Percentiles rank a stretch among this genome's conserved stretches.
These are phyloP conservation scores for Pseudobourletiella spinata DNA, from an alignment of 1,140 invertebrate species.

Conservation along the genomic window DNA sequence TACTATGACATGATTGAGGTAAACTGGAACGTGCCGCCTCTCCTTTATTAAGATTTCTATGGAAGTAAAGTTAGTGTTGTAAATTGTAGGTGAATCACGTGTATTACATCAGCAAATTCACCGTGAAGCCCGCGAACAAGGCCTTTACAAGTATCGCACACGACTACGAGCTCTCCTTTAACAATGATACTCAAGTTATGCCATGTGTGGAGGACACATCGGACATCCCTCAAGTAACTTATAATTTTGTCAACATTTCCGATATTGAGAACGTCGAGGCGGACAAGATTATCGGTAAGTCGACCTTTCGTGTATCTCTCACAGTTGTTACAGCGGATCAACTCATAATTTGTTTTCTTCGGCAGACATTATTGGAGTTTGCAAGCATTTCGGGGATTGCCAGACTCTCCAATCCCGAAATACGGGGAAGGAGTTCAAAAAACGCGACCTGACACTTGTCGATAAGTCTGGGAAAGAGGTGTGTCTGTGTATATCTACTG, in stretches of 20 bases:
- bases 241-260: conserved; percentile 69
- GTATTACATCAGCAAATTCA: conserved; percentile 45
- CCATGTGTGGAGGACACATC: conserved; percentile 53
- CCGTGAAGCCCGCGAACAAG: conserved; percentile 85
- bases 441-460: conserved; percentile 78
- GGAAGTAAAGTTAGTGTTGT: conserved; percentile 8
- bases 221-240: conserved; percentile 67
- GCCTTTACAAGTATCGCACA: conserved; percentile 74
- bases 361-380: conserved; percentile 84
- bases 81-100: conserved; percentile 63
- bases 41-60: too few species aligned
- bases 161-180: conserved; percentile 93
- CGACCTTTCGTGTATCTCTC: not conserved
- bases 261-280: conserved; percentile 58
- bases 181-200: conserved; percentile 64
- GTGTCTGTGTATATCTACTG: too few species aligned
- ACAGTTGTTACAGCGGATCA: too few species aligned
- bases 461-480: conserved; percentile 75
- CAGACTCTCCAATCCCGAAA: conserved; percentile 59
- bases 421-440: conserved; percentile 73
- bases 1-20: conserved; percentile 85
- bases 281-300: conserved; percentile 61
- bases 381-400: conserved; percentile 63
- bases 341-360: not conserved
- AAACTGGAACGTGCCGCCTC: conserved; percentile 43